Conservation (phyloP, 2,888 invertebrate species). For the Drosophila helvetica region DNA sequence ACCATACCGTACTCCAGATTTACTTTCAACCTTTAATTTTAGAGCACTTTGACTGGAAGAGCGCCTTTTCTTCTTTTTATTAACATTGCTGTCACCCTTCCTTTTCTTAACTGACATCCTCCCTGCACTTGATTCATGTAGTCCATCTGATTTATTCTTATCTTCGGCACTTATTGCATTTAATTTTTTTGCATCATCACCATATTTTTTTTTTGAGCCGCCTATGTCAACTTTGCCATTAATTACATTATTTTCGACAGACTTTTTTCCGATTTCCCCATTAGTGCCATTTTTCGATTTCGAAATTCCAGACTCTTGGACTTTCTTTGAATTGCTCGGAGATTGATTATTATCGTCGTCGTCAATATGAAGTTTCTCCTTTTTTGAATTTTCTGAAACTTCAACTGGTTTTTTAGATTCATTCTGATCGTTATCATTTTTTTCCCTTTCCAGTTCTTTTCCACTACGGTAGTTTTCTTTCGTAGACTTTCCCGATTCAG, state of each 20-base stretch:
- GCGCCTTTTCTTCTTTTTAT: neutral
- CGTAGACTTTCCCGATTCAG: conserved; percentile 6
- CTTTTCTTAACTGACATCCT: neutral
- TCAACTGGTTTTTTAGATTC: too few relatives aligned
- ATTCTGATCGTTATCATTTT: too few relatives aligned
- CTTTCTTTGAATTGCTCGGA: neutral
- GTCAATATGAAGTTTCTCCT: neutral
- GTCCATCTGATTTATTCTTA: neutral
- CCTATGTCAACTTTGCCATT: neutral
- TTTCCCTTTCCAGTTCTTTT: too few relatives aligned
- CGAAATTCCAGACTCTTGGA: too few relatives aligned
- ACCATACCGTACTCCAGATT: conserved; percentile 11
- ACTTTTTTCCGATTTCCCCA: neutral
- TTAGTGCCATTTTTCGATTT: neutral
- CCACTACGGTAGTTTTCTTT: neutral
- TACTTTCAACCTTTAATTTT: neutral
- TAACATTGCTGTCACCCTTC: neutral
- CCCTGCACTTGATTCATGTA: neutral
- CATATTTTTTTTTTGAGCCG: neutral
- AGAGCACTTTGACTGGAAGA: neutral
- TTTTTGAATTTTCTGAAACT: neutral
- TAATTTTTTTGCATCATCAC: neutral
- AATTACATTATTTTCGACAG: neutral
- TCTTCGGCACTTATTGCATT: neutral
- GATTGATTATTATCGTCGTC: neutral